Percentiles rank a stretch among this genome's conserved stretches.
These are phyloP conservation scores for Carassius gibelio DNA, from an alignment of 2,113 vertebrate genomes.

Conservation along the genomic window DNA sequence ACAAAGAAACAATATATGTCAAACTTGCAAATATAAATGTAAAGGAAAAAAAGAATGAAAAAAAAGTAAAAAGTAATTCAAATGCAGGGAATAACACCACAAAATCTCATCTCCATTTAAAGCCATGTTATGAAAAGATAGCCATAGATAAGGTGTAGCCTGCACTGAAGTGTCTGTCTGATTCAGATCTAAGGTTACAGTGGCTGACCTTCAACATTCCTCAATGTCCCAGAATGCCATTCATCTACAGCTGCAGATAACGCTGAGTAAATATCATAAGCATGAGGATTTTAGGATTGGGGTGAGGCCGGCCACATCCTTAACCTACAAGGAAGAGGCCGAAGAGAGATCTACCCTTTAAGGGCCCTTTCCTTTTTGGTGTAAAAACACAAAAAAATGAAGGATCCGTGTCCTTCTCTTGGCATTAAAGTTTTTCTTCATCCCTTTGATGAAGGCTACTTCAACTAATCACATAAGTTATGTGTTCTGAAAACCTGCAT, in stretches of 20 bases:
- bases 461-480: not conserved
- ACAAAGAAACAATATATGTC: not conserved
- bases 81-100: not conserved
- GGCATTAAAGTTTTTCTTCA: not conserved
- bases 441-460: not conserved
- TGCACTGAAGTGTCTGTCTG: constrained; percentile 21
- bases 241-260: constrained; percentile 85
- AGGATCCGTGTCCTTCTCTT: not conserved
- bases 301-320: constrained; percentile 77
- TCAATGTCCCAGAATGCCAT: constrained; percentile 85
- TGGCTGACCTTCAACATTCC: constrained; percentile 78
- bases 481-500: not conserved
- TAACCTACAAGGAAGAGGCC: constrained; percentile 56
- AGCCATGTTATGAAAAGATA: constrained; percentile 29
- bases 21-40: not conserved
- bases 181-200: constrained; percentile 62
- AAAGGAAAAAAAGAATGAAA: not conserved
- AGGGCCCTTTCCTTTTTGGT: not conserved
- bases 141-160: constrained; percentile 38
- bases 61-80: not conserved
- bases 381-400: too few species aligned
- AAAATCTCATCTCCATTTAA: constrained; percentile 28
- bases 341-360: constrained; percentile 36
- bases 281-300: constrained; percentile 84
- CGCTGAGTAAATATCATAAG: constrained; percentile 84